These are phyloP conservation scores for Lymantria dispar DNA, from an alignment of 2,888 invertebrate species.

Conservation along the genomic window DNA sequence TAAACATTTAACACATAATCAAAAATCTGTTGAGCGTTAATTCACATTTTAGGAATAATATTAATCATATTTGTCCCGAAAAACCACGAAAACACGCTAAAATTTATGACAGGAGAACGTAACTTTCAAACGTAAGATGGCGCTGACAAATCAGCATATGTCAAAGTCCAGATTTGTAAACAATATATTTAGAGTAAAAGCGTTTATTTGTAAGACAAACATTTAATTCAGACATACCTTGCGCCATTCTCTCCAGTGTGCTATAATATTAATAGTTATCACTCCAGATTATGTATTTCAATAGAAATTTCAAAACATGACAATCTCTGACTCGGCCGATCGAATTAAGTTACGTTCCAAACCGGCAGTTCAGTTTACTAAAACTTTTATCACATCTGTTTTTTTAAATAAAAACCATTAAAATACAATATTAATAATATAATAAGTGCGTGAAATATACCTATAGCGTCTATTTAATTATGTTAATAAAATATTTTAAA, in stretches of 20 bases:
- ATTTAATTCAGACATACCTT: constrained; percentile 51
- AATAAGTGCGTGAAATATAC: too few species aligned
- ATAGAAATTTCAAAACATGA: constrained; percentile 7
- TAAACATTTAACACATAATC: not conserved
- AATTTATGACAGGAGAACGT: constrained; percentile 31
- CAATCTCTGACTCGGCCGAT: constrained; percentile 45
- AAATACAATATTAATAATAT: too few species aligned
- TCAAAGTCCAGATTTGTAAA: constrained; percentile 52
- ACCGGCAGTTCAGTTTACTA: too few species aligned
- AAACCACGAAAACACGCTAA: constrained; percentile 40
- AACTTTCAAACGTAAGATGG: constrained; percentile 60
- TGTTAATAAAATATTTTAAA: too few species aligned
- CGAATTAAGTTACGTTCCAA: constrained; percentile 32
- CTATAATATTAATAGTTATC: not conserved
- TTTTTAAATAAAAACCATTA: too few species aligned
- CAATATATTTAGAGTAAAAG: constrained; percentile 16
- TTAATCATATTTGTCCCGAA: not conserved
- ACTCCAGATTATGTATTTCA: not conserved
- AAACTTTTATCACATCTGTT: too few species aligned
- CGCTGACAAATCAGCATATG: constrained; percentile 58
- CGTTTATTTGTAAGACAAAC: constrained; percentile 3
- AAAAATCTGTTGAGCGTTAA: not conserved
- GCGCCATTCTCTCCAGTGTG: constrained; percentile 50
- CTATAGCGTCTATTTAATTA: too few species aligned
- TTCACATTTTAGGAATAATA: constrained; percentile 6